phyloP scores from a whole-genome alignment of 2,797 vertebrate genomes.

The Falco peregrinus region DNA sequence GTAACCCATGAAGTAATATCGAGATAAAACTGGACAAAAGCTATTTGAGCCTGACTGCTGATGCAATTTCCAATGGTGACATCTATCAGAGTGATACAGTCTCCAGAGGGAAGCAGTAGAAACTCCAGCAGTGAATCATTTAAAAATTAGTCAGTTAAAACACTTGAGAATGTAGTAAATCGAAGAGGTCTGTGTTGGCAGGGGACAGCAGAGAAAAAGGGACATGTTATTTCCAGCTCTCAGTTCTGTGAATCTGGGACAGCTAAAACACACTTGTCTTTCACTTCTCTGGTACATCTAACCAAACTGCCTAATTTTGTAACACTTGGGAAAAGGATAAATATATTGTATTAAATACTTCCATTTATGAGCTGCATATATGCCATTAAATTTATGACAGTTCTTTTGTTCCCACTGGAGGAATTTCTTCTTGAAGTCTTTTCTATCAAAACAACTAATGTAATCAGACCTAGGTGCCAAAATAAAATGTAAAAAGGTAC shows the following conservation, averaged over 20 bases:
- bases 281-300: background rate
- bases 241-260: background rate
- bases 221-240: background rate
- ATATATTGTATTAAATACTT: background rate
- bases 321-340: background rate
- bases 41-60: background rate
- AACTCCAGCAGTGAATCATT: background rate
- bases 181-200: background rate
- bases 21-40: background rate
- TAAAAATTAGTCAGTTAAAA: constrained; percentile 33
- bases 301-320: background rate
- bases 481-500: background rate
- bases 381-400: background rate
- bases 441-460: constrained; percentile 25
- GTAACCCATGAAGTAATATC: background rate
- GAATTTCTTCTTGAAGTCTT: background rate
- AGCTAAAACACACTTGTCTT: background rate
- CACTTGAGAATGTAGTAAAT: background rate
- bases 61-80: background rate
- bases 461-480: background rate
- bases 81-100: background rate
- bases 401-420: background rate
- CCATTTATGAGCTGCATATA: background rate
- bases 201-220: background rate
- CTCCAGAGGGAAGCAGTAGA: background rate